Base-by-base conservation (phyloP, 2,888 invertebrate genomes). In the Lucinisca nassula region DNA sequence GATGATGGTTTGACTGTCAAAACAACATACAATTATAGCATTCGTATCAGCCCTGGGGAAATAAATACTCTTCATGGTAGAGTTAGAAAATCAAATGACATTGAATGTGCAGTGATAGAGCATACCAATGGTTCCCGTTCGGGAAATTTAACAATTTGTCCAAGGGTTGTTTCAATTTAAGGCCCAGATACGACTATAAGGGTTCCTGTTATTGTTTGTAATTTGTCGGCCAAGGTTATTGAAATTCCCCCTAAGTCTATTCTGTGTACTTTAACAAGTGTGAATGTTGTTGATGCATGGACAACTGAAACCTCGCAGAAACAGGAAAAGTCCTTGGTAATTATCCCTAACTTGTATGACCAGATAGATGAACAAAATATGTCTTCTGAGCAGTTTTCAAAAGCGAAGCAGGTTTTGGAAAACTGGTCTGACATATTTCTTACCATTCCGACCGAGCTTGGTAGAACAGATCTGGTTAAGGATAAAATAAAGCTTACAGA, bases 151-250 rank as follows among this genome's bases (percentile, higher is more conserved):
- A 67, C 30, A 58, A 37, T 75, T 14, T 75, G 81, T 58, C 75
- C 75, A 30, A 75, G 82, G 38, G 82, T 82, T 21, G 82, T 82
- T 8, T 67, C 49, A 21, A 35, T 82, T n/a, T 32, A 82, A 49
- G 74, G 67, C 6, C 70, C 76, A 35, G 70, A 45, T 21, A 76
- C 75, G 24, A 76, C 40, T 24, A 61, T 76, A 24, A 21, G 82
- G 17, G 67, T 82, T 76, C 76, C 81, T 21, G 81, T 81, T 4
- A 27, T 51, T 14, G 58, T 77, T 8, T 77, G 55, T 32, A 77
- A 77, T 32, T 24, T 70, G 38, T 79, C 79, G 35, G 70, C 79
- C 27, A 79, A 70, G 35, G 67, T 67, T 21, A 70, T 79, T 24
- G 70, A 67, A n/a, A 79, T 79, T 30, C 45, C 27, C 14, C 45